phyloP scores from a whole-genome alignment of 2,797 vertebrate species.

The Pseudotriccus pelzelni region DNA sequence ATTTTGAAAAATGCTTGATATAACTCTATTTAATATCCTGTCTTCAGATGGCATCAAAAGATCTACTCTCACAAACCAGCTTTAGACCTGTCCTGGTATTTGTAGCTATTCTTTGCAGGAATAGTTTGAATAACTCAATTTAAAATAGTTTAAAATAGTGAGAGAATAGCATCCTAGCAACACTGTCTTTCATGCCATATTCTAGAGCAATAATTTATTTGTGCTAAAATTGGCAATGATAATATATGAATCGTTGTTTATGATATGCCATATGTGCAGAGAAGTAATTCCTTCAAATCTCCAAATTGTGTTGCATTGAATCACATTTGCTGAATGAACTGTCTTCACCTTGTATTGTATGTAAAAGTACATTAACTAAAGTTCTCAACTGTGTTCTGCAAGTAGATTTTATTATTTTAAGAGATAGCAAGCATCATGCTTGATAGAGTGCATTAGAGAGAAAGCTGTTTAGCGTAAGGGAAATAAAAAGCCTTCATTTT shows the following conservation, averaged over 20 bases:
- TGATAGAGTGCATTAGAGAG: background rate
- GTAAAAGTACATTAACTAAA: slow-evolving; percentile 13
- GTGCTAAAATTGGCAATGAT: background rate
- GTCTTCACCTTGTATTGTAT: background rate
- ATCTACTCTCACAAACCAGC: background rate
- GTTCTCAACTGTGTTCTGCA: background rate
- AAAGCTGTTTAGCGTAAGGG: background rate
- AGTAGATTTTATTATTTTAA: slow-evolving; percentile 14
- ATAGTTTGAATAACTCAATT: background rate
- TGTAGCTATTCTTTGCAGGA: background rate
- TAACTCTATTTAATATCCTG: background rate
- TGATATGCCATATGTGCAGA: background rate
- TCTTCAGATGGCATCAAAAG: background rate
- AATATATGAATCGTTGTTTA: background rate
- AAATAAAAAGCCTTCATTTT: slow-evolving; percentile 28
- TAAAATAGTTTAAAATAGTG: background rate
- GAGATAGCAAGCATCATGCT: background rate
- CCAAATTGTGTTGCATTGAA: background rate
- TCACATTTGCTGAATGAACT: background rate
- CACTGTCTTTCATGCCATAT: background rate
- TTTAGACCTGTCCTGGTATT: background rate
- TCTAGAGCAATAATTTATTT: background rate
- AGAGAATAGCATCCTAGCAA: background rate
- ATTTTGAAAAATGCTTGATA: background rate
- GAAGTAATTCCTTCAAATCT: background rate